Evolutionary conservation across 2,113 vertebrate genomes (phyloP).

Genomic region (Callithrix jacchus): DNA sequence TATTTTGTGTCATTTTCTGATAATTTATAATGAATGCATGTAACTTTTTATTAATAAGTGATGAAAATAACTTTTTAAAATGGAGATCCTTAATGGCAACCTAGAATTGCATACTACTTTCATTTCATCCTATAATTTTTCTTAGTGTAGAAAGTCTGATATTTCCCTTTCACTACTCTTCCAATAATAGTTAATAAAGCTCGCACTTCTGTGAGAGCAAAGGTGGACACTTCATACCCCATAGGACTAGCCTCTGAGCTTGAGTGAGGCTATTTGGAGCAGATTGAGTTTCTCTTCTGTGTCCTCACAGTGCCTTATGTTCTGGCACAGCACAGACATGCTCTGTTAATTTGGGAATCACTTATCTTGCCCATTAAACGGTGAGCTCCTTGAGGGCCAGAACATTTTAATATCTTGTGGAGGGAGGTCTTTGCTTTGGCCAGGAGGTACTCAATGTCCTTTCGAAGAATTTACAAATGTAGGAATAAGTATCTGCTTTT

Average conservation of each 20-base stretch:
- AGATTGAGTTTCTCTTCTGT: background rate
- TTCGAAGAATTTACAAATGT: background rate
- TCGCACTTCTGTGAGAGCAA: background rate
- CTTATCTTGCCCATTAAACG: background rate
- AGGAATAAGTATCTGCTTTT: background rate
- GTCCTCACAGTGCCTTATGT: background rate
- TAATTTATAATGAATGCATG: background rate
- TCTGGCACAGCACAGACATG: background rate
- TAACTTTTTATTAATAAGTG: background rate
- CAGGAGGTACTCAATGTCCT: background rate
- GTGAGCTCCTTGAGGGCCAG: background rate
- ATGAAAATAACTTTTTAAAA: background rate
- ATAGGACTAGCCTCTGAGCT: background rate
- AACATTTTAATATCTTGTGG: background rate
- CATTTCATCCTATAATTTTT: background rate
- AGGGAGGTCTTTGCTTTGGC: background rate
- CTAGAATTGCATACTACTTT: background rate
- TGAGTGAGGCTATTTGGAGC: background rate
- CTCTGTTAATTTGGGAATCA: background rate
- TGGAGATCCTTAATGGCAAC: background rate
- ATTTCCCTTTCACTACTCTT: background rate
- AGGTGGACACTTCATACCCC: background rate
- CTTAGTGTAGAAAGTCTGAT: background rate
- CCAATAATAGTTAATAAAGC: background rate
- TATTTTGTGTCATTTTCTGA: background rate